These are phyloP conservation scores for Digitonthophagus gazella DNA, from an alignment of 2,888 invertebrate genomes.

Conservation along the genomic window DNA sequence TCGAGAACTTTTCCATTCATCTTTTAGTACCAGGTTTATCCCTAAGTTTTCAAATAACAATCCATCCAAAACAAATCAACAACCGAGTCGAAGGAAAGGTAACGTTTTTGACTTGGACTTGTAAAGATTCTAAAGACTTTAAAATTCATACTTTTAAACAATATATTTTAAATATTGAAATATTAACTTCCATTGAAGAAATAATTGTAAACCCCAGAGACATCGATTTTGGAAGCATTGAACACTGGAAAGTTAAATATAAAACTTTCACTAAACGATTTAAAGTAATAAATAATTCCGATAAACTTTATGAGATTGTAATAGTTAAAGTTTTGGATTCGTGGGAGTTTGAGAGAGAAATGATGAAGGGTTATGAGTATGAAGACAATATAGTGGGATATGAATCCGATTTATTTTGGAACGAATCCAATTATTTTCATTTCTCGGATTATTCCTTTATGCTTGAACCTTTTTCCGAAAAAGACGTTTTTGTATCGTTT, in stretches of 20 bases:
- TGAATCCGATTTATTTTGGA: background rate
- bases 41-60: conserved; percentile 27
- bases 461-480: conserved; percentile 26
- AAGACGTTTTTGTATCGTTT: conserved; percentile 32
- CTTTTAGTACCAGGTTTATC: conserved; percentile 30
- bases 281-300: conserved; percentile 19
- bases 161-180: conserved; percentile 19
- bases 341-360: conserved; percentile 12
- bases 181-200: conserved; percentile 14
- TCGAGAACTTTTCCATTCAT: conserved; percentile 29
- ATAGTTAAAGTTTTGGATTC: conserved; percentile 20
- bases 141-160: conserved; percentile 1
- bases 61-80: conserved; percentile 23
- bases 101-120: conserved; percentile 29
- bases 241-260: conserved; percentile 14
- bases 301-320: conserved; percentile 3
- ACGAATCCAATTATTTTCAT: conserved; percentile 24
- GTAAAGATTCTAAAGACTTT: conserved; percentile 3
- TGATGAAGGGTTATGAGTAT: background rate
- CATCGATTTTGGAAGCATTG: conserved; percentile 24
- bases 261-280: background rate
- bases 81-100: conserved; percentile 25
- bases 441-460: conserved; percentile 33
- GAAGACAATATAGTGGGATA: background rate
- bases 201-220: conserved; percentile 20